Evolutionary conservation across 2,888 invertebrate genomes (phyloP), one percentile per base, ranked within the genome.

Genomic region (Eupeodes latifasciatus): DNA sequence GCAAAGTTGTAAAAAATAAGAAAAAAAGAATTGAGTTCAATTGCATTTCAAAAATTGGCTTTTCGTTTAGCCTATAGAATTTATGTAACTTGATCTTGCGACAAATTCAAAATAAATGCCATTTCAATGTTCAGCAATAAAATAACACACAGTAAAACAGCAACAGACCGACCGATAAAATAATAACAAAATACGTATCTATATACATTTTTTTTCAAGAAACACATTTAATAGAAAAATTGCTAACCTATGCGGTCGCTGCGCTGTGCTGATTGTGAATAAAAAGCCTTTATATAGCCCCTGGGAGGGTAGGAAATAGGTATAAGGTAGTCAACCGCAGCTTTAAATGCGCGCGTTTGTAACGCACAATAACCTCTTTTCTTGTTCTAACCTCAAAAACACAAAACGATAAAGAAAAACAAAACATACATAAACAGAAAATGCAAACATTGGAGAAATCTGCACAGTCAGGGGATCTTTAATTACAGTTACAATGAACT

Each of bases 401-500:
- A 40, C 62, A 40, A 40, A 40, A 5, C 40, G 4, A 40, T 40
- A 40, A 40, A 36, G 67, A 81, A 51, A 40, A 40, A 40, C 19
- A 36, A 51, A 62, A 36, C 36, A 64, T 40, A 55, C 36, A 62
- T 14, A 69, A 64, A 76, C 40, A 44, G 71, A 44, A 77, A 85
- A 88, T 62, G 71, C 85, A 78, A 81, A 88, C 85, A 76, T 71
- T 55, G 71, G 80, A 81, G 81, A 88, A 88, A 85, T 88, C 81
- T 57, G 85, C 88, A 78, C 72, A 85, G 85, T 85, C 77, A 88
- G 81, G 81, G 77, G 88, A 88, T 88, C 88, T 88, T 88, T 85
- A 88, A 88, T 88, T 88, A 88, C 88, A 88, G 88, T 88, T 85
- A 88, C 88, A 85, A 85, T 88, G 88, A 85, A 88, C 88, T 85